These are phyloP conservation scores for Zeugodacus cucurbitae DNA, from an alignment of 1,140 invertebrate genomes.

Conservation along the genomic window DNA sequence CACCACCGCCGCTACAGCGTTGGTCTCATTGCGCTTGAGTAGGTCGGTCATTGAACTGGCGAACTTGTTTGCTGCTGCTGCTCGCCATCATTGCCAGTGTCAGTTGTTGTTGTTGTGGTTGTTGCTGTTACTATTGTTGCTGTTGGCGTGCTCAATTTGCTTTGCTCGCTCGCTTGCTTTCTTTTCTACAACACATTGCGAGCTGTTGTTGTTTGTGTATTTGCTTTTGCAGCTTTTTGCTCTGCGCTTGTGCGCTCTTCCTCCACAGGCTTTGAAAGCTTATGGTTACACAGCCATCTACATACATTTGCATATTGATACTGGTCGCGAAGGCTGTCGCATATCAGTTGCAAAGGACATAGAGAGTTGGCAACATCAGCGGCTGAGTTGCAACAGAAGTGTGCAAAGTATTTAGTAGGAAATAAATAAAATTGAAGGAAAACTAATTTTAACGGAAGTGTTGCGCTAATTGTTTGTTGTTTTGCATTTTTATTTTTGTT, in stretches of 20 bases:
- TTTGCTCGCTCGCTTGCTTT: neutral
- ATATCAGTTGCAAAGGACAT: conserved; percentile 21
- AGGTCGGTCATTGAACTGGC: conserved; percentile 66
- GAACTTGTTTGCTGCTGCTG: conserved; percentile 57
- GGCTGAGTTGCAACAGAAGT: neutral
- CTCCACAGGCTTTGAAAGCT: neutral
- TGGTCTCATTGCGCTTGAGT: conserved; percentile 63
- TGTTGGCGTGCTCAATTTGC: neutral
- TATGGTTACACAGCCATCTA: neutral
- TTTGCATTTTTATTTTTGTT: neutral
- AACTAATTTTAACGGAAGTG: neutral
- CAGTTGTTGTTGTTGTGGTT: conserved; percentile 5
- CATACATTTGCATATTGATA: neutral
- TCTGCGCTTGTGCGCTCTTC: neutral
- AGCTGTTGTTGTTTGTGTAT: neutral
- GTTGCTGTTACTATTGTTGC: neutral
- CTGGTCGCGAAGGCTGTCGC: neutral
- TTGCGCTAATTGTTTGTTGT: neutral
- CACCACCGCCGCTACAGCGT: neutral
- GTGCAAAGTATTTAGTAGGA: neutral
- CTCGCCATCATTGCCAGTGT: conserved; percentile 8
- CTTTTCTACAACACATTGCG: neutral
- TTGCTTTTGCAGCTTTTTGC: neutral
- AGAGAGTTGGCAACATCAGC: neutral
- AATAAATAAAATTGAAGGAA: neutral